phyloP scores from a whole-genome alignment of 2,888 invertebrate genomes.

The Troides oblongomaculatus region DNA sequence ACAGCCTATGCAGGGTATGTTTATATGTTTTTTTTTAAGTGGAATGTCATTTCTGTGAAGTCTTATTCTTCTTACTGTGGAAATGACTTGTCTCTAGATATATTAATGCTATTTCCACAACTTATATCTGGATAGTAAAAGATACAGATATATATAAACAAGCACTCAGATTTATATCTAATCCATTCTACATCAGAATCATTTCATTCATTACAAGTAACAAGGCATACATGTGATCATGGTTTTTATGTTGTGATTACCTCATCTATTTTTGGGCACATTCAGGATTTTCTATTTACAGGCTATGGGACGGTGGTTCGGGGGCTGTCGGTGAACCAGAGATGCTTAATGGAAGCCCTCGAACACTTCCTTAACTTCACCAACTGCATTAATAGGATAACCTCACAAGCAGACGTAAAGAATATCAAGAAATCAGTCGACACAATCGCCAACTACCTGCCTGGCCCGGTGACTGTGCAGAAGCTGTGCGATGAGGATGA shows the following conservation, averaged over 20 bases:
- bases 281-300: conserved; percentile 71
- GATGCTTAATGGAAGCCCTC: conserved; percentile 42
- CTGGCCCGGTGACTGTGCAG: conserved; percentile 83
- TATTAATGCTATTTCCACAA: too few relatives aligned
- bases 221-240: conserved; percentile 22
- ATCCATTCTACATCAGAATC: background rate
- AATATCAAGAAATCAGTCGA: conserved; percentile 41
- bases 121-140: too few relatives aligned
- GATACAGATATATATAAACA: background rate
- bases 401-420: conserved; percentile 51
- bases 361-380: conserved; percentile 53
- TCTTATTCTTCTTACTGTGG: too few relatives aligned
- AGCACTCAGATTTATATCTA: background rate
- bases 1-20: conserved; percentile 46
- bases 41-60: too few relatives aligned
- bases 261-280: conserved; percentile 70
- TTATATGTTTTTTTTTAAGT: background rate
- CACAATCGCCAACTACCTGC: conserved; percentile 51
- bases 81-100: too few relatives aligned
- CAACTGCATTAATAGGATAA: conserved; percentile 49
- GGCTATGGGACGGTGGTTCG: conserved; percentile 32
- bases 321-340: conserved; percentile 34
- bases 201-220: background rate
- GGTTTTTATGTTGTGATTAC: conserved; percentile 33
- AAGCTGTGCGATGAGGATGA: conserved; percentile 80